phyloP scores from a whole-genome alignment of 2,797 vertebrate species.

The Tokudaia muenninki region DNA sequence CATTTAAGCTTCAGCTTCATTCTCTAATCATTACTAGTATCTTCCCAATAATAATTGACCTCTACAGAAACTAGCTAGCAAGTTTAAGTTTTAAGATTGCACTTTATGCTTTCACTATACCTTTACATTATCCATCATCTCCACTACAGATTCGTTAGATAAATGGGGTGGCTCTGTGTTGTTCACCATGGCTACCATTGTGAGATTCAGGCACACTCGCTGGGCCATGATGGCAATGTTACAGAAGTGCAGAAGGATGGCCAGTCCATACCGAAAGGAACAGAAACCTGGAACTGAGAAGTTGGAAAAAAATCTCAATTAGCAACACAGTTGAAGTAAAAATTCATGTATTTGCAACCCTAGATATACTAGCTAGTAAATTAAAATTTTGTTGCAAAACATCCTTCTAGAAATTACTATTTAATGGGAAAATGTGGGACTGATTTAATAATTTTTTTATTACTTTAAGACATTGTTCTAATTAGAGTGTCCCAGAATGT shows the following conservation, averaged over 20 bases:
- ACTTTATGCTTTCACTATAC: neutral
- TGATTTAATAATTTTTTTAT: neutral
- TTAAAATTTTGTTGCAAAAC: neutral
- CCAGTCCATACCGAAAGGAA: constrained; percentile 62
- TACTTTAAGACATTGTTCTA: neutral
- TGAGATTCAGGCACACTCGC: constrained; percentile 49
- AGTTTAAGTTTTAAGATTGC: neutral
- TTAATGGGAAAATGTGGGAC: neutral
- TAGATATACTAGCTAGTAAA: neutral
- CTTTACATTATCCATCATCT: neutral
- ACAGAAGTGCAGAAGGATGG: constrained; percentile 47
- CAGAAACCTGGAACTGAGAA: constrained; percentile 13
- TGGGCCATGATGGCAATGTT: neutral
- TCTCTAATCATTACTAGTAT: neutral
- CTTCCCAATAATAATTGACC: neutral
- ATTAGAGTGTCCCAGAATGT: neutral
- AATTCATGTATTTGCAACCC: neutral
- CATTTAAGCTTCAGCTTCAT: neutral
- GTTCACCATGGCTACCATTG: constrained; percentile 75
- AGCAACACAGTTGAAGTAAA: neutral
- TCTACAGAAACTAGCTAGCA: neutral
- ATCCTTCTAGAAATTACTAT: neutral
- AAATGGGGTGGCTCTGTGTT: neutral
- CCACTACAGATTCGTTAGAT: constrained; percentile 33
- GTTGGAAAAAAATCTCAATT: neutral